Evolutionary conservation across 1,140 invertebrate genomes (phyloP), one percentile per base, ranked within the genome.

Genomic region (Aethina tumida): DNA sequence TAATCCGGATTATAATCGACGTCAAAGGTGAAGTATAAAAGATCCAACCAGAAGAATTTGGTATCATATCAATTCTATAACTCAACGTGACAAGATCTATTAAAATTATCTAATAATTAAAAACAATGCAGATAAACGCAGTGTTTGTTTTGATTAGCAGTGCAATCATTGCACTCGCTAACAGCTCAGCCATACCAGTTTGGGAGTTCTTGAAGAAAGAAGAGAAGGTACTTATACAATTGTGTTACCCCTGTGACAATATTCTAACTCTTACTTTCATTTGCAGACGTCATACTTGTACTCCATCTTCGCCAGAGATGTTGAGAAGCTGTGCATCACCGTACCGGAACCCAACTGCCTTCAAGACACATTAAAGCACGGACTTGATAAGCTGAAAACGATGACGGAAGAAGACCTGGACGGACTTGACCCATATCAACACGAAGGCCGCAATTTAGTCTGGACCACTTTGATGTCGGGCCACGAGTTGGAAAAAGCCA

Each of bases 101-200:
- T n/a, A n/a, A n/a, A n/a, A n/a, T n/a, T n/a, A n/a, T n/a, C n/a
- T n/a, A n/a, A n/a, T n/a, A n/a, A n/a, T n/a, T n/a, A n/a, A n/a
- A n/a, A n/a, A n/a, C n/a, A n/a, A n/a, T n/a, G n/a, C n/a, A n/a
- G n/a, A n/a, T n/a, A n/a, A n/a, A n/a, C n/a, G n/a, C n/a, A n/a
- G n/a, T n/a, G n/a, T n/a, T n/a, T n/a, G n/a, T n/a, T n/a, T n/a
- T n/a, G n/a, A n/a, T n/a, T n/a, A n/a, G n/a, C n/a, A n/a, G n/a
- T n/a, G n/a, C n/a, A n/a, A n/a, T n/a, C n/a, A n/a, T n/a, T n/a
- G n/a, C n/a, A n/a, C n/a, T n/a, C n/a, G n/a, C n/a, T n/a, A n/a
- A n/a, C n/a, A n/a, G 41, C 34, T 79, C 76, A 2, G 73, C 76
- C n/a, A 79, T 80, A 57, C 77, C 77, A 2, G 79, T 80, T 70